These are phyloP conservation scores for Steatornis caripensis DNA, from an alignment of 2,113 vertebrate genomes.

Conservation along the genomic window DNA sequence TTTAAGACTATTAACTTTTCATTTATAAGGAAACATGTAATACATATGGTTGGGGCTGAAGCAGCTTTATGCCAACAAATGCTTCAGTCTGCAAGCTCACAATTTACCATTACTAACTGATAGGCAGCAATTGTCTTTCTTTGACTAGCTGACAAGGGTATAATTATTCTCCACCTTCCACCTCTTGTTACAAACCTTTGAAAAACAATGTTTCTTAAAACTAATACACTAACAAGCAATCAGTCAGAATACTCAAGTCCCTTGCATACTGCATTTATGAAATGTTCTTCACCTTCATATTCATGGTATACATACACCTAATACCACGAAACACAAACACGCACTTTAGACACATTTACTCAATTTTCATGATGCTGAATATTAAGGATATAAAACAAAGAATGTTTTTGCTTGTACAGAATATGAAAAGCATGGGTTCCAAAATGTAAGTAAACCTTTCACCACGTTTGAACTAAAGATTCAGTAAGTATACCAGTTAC, in stretches of 20 bases:
- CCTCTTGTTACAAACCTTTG: not conserved
- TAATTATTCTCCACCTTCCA: not conserved
- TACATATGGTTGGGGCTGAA: not conserved
- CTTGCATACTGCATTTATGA: not conserved
- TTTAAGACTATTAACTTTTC: not conserved
- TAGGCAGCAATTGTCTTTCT: not conserved
- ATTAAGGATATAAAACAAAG: not conserved
- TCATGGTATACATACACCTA: accelerated
- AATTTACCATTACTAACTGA: not conserved
- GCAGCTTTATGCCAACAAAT: not conserved
- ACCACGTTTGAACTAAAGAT: not conserved
- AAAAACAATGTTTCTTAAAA: slow-evolving; percentile 1
- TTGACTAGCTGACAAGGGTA: not conserved
- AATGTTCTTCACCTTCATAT: not conserved
- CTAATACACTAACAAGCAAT: not conserved
- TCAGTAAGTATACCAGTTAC: not conserved
- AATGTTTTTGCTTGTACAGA: not conserved
- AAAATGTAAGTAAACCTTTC: not conserved
- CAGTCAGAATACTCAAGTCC: not conserved
- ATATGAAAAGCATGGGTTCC: not conserved
- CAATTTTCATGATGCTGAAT: not conserved
- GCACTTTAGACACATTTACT: not conserved
- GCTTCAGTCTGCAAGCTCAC: not conserved
- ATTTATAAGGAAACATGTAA: not conserved
- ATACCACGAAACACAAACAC: not conserved